These are phyloP conservation scores for Acrobasis consociella DNA, from an alignment of 2,888 invertebrate genomes.

Conservation along the genomic window DNA sequence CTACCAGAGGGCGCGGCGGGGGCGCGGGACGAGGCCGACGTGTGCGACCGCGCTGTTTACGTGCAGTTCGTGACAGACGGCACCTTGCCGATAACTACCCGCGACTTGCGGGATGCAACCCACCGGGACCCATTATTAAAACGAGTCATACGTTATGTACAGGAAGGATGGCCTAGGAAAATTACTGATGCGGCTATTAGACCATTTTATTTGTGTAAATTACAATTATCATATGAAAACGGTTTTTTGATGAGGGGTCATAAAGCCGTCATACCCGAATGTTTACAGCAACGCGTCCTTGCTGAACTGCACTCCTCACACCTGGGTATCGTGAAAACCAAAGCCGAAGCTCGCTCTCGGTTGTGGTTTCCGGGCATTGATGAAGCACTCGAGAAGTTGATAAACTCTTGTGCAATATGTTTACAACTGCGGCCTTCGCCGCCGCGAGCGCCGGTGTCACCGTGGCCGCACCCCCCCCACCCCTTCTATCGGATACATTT, in stretches of 20 bases:
- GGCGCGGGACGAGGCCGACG: neutral
- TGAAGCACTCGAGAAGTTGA: constrained; percentile 2
- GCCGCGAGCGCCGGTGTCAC: neutral
- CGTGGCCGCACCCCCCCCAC: neutral
- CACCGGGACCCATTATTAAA: neutral
- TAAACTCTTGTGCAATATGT: neutral
- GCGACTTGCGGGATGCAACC: neutral
- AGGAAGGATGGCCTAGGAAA: neutral
- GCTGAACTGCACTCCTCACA: constrained; percentile 19
- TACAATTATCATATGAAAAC: constrained; percentile 4
- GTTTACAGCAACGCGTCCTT: constrained; percentile 3
- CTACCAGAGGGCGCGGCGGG: constrained; percentile 20
- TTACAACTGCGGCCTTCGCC: neutral
- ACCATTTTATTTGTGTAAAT: neutral
- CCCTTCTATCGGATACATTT: neutral
- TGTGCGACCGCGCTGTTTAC: neutral
- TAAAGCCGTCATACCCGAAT: neutral
- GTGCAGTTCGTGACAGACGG: neutral
- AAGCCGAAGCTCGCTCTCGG: constrained; percentile 36
- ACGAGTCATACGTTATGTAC: neutral
- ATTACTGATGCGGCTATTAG: neutral
- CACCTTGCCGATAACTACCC: constrained; percentile 1
- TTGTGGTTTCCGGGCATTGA: constrained; percentile 39
- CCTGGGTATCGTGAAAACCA: constrained; percentile 35
- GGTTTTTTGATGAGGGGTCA: neutral